A percentile compares a stretch with the other conserved stretches of the same genome.
Conservation (phyloP, 2,888 invertebrate species). For the Ametastegia equiseti region DNA sequence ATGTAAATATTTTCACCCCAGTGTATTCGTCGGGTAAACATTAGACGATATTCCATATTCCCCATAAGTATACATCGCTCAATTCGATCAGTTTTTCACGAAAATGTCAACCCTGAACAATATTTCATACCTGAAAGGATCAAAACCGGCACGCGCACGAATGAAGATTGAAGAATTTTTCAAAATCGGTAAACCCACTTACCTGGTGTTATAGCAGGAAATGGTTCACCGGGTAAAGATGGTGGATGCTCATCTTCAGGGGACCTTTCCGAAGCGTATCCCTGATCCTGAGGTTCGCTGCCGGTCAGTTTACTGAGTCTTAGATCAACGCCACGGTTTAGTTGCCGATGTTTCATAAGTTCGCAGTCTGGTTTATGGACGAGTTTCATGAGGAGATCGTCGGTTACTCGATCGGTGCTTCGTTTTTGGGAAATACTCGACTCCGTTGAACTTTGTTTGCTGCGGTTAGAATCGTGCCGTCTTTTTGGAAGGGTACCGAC, state of each 20-base stretch:
- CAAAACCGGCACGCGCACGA: too few species aligned
- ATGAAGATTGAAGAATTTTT: too few species aligned
- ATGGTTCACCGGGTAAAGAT: slow-evolving; percentile 79
- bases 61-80: too few species aligned
- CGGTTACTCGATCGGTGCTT: slow-evolving; percentile 56
- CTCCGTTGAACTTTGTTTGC: slow-evolving; percentile 53
- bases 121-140: too few species aligned
- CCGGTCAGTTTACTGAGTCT: slow-evolving; percentile 68
- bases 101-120: too few species aligned
- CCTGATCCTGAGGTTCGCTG: slow-evolving; percentile 80
- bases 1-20: not conserved
- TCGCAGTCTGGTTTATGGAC: slow-evolving; percentile 71
- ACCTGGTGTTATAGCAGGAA: slow-evolving; percentile 86
- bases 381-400: slow-evolving; percentile 64
- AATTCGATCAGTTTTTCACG: too few species aligned
- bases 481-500: slow-evolving; percentile 69
- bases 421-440: slow-evolving; percentile 53
- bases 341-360: slow-evolving; percentile 67
- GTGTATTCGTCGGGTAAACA: too few species aligned
- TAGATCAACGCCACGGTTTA: slow-evolving; percentile 62
- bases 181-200: too few species aligned
- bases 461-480: slow-evolving; percentile 53
- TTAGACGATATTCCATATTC: too few species aligned
- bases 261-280: slow-evolving; percentile 87
- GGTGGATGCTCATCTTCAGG: slow-evolving; percentile 88